Percentiles rank a stretch among this genome's conserved stretches.
These are phyloP conservation scores for Littorina saxatilis DNA, from an alignment of 1,140 invertebrate species.

Conservation along the genomic window DNA sequence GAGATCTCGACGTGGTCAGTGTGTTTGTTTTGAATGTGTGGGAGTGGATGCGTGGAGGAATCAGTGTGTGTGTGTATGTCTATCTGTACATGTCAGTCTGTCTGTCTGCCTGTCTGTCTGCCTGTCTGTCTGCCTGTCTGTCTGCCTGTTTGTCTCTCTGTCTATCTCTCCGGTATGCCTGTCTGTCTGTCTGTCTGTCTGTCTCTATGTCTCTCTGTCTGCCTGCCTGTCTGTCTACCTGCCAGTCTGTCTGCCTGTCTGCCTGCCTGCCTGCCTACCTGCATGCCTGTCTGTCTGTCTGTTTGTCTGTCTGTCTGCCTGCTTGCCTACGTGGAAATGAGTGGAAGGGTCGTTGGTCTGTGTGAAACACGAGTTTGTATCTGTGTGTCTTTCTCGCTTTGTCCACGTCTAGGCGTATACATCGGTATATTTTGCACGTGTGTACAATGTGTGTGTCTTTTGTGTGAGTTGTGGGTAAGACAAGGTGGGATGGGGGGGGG, in stretches of 20 bases:
- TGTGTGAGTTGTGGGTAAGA: no score
- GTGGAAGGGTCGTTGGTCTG: no score
- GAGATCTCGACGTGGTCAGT: not conserved
- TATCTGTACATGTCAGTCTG: not conserved
- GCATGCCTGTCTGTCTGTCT: not conserved
- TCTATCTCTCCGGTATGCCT: not conserved
- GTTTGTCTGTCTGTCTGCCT: not conserved
- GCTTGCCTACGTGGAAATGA: no score
- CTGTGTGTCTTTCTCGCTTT: no score
- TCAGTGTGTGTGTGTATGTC: not conserved
- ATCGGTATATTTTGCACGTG: no score
- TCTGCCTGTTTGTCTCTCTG: not conserved
- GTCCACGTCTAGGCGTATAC: no score
- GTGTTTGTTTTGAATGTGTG: not conserved
- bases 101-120: constrained; percentile 16
- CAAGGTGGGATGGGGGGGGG: no score
- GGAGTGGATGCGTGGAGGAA: not conserved
- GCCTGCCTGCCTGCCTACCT: not conserved
- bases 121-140: not conserved
- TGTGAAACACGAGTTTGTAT: no score
- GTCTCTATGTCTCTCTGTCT: not conserved
- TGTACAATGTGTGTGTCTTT: not conserved
- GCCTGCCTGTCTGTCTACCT: not conserved
- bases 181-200: not conserved
- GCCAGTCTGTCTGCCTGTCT: not conserved